phyloP scores from a whole-genome alignment of 2,113 vertebrate species.

The Chaetodon auriga region DNA sequence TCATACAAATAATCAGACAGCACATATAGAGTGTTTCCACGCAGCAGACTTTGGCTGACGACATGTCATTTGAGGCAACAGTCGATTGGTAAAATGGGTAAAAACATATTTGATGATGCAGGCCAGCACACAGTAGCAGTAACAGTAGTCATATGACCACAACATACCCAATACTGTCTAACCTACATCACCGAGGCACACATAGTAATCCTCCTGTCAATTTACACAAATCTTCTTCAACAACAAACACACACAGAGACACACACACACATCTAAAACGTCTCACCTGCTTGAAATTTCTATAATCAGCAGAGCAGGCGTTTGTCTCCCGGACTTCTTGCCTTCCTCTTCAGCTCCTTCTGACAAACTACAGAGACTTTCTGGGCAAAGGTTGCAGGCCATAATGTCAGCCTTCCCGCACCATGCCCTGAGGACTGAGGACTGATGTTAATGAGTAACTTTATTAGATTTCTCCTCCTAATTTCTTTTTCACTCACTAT shows the following conservation, averaged over 20 bases:
- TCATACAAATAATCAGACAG: not conserved
- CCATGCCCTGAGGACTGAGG: slow-evolving; percentile 38
- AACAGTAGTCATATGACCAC: slow-evolving; percentile 37
- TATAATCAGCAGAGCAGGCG: not conserved
- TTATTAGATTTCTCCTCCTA: slow-evolving; percentile 6
- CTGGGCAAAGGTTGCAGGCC: slow-evolving; percentile 80
- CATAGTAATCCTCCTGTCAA: not conserved
- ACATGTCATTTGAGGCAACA: not conserved
- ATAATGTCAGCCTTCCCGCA: slow-evolving; percentile 44
- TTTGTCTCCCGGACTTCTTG: not conserved
- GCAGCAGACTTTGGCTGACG: not conserved
- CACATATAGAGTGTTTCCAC: not conserved
- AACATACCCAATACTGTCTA: not conserved
- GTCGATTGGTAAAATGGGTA: too few relatives aligned
- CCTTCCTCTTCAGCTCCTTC: slow-evolving; percentile 32
- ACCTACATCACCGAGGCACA: not conserved
- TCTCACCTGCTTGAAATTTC: slow-evolving; percentile 45
- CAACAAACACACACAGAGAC: not conserved
- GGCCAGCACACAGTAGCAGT: not conserved
- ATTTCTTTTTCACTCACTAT: not conserved
- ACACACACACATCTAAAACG: not conserved
- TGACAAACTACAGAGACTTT: slow-evolving; percentile 32
- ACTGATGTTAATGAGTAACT: slow-evolving; percentile 83
- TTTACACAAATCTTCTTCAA: not conserved
- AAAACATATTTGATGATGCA: not conserved